These are phyloP conservation scores for Corythaixoides concolor DNA, from an alignment of 2,113 vertebrate species.

Conservation along the genomic window DNA sequence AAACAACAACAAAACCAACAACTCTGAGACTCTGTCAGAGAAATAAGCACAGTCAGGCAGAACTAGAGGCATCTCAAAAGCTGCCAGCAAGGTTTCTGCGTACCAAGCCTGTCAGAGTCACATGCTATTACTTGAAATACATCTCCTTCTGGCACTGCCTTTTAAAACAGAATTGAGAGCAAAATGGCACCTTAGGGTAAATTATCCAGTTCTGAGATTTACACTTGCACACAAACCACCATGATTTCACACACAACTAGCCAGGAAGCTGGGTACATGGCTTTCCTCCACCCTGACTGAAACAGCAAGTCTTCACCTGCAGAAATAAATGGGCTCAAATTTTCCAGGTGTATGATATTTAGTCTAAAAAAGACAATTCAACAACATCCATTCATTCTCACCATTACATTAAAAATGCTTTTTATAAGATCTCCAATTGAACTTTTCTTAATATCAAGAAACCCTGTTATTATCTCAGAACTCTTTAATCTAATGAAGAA, in stretches of 20 bases:
- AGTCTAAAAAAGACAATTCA: background rate
- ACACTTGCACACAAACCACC: background rate
- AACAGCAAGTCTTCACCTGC: background rate
- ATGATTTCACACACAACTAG: background rate
- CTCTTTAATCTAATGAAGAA: background rate
- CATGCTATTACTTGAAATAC: background rate
- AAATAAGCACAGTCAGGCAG: background rate
- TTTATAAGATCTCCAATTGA: background rate
- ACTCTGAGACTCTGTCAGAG: background rate
- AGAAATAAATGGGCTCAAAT: background rate
- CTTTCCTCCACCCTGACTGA: accelerated
- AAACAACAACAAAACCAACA: background rate
- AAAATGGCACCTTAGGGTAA: background rate
- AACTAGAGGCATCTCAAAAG: background rate
- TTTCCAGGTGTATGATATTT: background rate
- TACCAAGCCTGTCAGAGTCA: background rate
- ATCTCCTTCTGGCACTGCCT: background rate
- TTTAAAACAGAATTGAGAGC: background rate
- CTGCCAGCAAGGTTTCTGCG: background rate
- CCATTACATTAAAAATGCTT: background rate
- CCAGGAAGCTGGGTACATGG: background rate
- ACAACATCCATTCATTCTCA: background rate
- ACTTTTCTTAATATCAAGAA: background rate
- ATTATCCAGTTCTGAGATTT: background rate
- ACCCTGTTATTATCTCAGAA: background rate